phyloP scores from a whole-genome alignment of 2,797 vertebrate genomes.

The Mus minutoides region DNA sequence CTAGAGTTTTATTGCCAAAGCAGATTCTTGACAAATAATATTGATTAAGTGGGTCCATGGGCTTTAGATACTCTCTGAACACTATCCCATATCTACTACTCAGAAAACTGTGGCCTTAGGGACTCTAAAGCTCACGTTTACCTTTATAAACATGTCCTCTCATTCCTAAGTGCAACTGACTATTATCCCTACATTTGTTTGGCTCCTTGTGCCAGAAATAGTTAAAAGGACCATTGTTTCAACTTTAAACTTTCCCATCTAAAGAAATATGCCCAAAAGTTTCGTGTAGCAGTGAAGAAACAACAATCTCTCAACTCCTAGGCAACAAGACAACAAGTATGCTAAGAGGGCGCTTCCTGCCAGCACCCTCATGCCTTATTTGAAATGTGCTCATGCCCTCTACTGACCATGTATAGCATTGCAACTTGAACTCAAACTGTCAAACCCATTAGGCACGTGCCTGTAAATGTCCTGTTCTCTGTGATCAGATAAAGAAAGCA shows the following conservation, averaged over 20 bases:
- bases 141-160: slow-evolving; percentile 10
- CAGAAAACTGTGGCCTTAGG: not conserved
- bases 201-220: not conserved
- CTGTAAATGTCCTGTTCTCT: not conserved
- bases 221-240: not conserved
- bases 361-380: not conserved
- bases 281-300: not conserved
- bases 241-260: not conserved
- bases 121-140: not conserved
- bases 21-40: not conserved
- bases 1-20: not conserved
- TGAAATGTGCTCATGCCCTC: slow-evolving; percentile 73
- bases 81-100: not conserved
- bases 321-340: not conserved
- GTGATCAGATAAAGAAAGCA: slow-evolving; percentile 48
- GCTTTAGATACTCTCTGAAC: not conserved
- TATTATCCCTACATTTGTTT: not conserved
- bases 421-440: slow-evolving; percentile 74
- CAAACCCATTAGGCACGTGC: slow-evolving; percentile 37
- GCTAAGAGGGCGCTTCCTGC: not conserved
- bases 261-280: not conserved
- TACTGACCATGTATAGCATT: not conserved
- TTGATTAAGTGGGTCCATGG: not conserved
- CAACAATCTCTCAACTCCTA: not conserved
- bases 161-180: not conserved